Evolutionary conservation across 2,888 invertebrate genomes (phyloP).

Genomic region (Cecidostiba fungosa): DNA sequence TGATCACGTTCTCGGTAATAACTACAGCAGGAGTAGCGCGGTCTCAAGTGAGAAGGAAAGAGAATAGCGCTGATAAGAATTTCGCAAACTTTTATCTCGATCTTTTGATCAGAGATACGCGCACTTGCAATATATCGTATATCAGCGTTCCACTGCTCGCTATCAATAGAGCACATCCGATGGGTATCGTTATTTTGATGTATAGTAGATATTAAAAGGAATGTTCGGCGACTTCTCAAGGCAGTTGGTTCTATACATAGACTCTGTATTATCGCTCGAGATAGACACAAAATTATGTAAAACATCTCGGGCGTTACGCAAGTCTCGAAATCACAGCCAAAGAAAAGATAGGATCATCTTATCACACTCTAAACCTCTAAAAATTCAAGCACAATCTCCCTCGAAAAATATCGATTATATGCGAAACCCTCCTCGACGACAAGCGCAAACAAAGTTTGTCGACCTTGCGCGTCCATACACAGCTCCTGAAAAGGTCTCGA

Average conservation of each 20-base stretch:
- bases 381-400: neutral
- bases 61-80: conserved; percentile 6
- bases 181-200: neutral
- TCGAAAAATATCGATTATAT: neutral
- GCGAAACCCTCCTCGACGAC: neutral
- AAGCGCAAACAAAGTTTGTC: neutral
- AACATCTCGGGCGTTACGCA: neutral
- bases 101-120: neutral
- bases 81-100: neutral
- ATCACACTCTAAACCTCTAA: neutral
- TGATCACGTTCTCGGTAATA: neutral
- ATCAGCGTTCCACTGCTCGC: neutral
- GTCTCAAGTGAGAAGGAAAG: neutral
- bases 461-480: neutral
- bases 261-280: neutral
- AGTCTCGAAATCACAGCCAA: neutral
- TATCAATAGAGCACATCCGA: neutral
- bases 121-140: neutral
- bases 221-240: neutral
- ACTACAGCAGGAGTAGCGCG: neutral
- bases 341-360: neutral
- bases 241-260: neutral
- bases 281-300: no score
- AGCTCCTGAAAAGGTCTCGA: conserved; percentile 13
- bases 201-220: neutral